Evolutionary conservation across 1,140 invertebrate species (phyloP), one percentile per base, ranked within the genome.

Genomic region (Trichoplusia ni): DNA sequence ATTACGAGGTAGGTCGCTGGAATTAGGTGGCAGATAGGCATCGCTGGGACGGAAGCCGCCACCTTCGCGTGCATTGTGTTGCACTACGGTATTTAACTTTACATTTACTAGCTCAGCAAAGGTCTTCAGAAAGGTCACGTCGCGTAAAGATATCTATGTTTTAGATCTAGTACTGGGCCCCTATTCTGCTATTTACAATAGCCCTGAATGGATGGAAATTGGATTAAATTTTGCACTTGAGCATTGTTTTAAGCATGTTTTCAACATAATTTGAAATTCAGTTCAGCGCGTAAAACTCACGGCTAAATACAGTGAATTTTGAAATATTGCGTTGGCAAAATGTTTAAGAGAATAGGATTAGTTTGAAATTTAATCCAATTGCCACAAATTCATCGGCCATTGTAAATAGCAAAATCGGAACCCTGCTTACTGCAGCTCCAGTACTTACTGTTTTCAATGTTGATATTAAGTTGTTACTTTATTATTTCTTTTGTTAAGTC

Each of bases 11-110:
- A 27, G 47, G 47, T 51, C 47, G 47, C 27, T 35, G 11, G 19
- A 38, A 54, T 54, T 54, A 54, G 51, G 33, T 38, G 33, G 21
- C 38, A 54, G 51, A 54, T 54, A 54, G 51, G 51, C 51, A 54
- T 51, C 47, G 4, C n/a, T 29, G 51, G 29, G 51, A 54, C 31
- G 51, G 35, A 54, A 54, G 51, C 33, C 51, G 19, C 51, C 35
- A 54, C 51, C 51, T 54, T 54, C 18, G 51, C 51, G 51, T 54
- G 51, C 35, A 21, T 54, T 54, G 25, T 35, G 35, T n/a, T 54
- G 51, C 51, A 54, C 51, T 35, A 37, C 33, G 14, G 51, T 23
- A n/a, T n/a, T n/a, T n/a, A n/a, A n/a, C 51, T 54, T 38, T 38
- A 54, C 35, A 54, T 54, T 54, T 54, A 38, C 51, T 14, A 38